Percentiles rank a stretch among this genome's conserved stretches.
phyloP scores from a whole-genome alignment of 2,888 invertebrate species.

The Acronicta aceris region DNA sequence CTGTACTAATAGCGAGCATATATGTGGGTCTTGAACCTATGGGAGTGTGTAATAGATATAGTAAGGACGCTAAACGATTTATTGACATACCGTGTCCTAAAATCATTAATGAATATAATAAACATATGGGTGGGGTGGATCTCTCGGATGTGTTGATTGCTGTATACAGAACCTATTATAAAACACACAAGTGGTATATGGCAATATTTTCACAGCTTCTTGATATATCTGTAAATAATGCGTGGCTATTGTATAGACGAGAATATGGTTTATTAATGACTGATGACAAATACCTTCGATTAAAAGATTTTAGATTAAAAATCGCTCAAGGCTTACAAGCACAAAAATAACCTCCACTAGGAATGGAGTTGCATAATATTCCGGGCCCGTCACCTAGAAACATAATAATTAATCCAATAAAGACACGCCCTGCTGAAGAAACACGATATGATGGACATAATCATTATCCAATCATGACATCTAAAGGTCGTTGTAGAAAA shows the following conservation, averaged over 20 bases:
- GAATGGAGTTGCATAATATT: too few species aligned
- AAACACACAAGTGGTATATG: conserved; percentile 21
- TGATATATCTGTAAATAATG: conserved; percentile 19
- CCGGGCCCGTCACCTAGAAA: neutral
- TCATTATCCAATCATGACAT: conserved; percentile 5
- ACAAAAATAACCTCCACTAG: neutral
- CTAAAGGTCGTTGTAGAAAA: conserved; percentile 4
- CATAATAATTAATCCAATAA: conserved; percentile 3
- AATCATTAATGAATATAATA: conserved; percentile 14
- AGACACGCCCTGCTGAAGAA: conserved; percentile 3
- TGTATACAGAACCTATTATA: conserved; percentile 22
- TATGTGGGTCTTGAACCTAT: conserved; percentile 4
- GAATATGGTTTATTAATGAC: too few species aligned
- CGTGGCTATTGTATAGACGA: conserved; percentile 12
- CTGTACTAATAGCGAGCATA: conserved; percentile 5
- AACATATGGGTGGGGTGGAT: conserved; percentile 22
- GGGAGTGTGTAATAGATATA: conserved; percentile 2
- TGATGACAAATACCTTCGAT: neutral
- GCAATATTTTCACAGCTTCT: conserved; percentile 23
- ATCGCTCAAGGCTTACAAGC: conserved; percentile 4
- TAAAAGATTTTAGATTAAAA: conserved; percentile 5
- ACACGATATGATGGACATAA: conserved; percentile 4
- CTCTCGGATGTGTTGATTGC: conserved; percentile 21
- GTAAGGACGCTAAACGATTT: conserved; percentile 8
- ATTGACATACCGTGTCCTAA: conserved; percentile 8